Percentiles rank a stretch among this genome's conserved stretches.
phyloP scores from a whole-genome alignment of 2,113 vertebrate species.

The Scophthalmus maximus region DNA sequence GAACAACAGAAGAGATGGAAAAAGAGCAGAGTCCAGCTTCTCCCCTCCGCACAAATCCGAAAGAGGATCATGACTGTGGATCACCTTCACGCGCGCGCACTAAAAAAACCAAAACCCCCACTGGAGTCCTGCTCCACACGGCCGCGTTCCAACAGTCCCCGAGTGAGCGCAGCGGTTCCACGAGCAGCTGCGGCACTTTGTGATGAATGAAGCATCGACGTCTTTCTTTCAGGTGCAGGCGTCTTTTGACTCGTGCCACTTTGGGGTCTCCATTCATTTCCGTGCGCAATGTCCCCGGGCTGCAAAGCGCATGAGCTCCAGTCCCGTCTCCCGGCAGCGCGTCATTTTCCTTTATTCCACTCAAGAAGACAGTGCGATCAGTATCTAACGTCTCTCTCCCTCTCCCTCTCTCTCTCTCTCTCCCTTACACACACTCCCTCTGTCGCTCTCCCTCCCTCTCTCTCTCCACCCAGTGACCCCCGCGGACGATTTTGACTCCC shows the following conservation, averaged over 20 bases:
- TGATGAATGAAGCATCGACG: conserved; percentile 63
- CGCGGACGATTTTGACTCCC: conserved; percentile 72
- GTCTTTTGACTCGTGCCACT: conserved; percentile 29
- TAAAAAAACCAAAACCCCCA: not conserved
- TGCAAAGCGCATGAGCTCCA: conserved; percentile 47
- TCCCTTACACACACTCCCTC: conserved; percentile 8
- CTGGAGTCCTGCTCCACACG: not conserved
- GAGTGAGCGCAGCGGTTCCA: conserved; percentile 11
- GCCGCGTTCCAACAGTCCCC: not conserved
- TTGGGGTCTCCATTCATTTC: conserved; percentile 66
- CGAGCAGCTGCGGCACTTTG: conserved; percentile 16
- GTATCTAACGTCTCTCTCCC: too few relatives aligned
- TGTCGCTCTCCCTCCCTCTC: conserved; percentile 8
- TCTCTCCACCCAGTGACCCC: conserved; percentile 62
- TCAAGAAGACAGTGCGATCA: too few relatives aligned
- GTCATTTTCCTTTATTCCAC: conserved; percentile 58
- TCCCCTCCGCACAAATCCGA: conserved; percentile 35
- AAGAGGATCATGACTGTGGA: conserved; percentile 57
- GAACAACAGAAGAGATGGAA: conserved; percentile 64
- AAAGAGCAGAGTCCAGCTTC: conserved; percentile 35
- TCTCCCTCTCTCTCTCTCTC: conserved; percentile 20
- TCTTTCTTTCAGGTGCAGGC: conserved; percentile 30
- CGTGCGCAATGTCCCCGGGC: conserved; percentile 33
- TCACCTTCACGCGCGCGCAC: conserved; percentile 22
- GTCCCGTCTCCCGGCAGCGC: conserved; percentile 48